phyloP scores from a whole-genome alignment of 2,888 invertebrate genomes.

The Loripinus fragilis region DNA sequence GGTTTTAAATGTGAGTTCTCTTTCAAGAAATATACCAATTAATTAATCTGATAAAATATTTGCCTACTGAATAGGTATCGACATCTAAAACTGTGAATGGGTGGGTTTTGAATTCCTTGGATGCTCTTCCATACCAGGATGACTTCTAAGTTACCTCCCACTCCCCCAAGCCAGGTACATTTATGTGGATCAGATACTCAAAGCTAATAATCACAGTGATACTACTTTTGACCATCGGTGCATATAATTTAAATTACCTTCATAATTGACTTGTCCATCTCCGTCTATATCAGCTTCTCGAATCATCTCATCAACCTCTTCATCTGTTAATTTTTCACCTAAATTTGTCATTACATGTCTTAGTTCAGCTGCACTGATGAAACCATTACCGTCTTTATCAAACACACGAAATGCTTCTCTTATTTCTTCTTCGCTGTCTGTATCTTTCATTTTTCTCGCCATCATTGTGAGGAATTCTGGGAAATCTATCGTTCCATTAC shows the following conservation, averaged over 20 bases:
- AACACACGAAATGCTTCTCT: slow-evolving; percentile 23
- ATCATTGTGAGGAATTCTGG: slow-evolving; percentile 25
- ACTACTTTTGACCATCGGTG: too few relatives aligned
- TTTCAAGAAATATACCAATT: too few relatives aligned
- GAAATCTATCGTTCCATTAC: slow-evolving; percentile 23
- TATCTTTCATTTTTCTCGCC: slow-evolving; percentile 25
- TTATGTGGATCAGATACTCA: too few relatives aligned
- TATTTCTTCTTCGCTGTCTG: slow-evolving; percentile 25
- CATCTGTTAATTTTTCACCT: slow-evolving; percentile 25
- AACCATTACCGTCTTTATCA: slow-evolving; percentile 25
- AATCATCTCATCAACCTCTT: slow-evolving; percentile 25
- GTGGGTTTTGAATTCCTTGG: too few relatives aligned
- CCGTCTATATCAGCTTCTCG: slow-evolving; percentile 23
- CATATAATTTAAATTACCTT: slow-evolving; percentile 2
- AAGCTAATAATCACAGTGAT: background rate
- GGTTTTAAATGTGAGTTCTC: too few relatives aligned
- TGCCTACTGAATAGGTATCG: too few relatives aligned
- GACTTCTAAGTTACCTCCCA: background rate
- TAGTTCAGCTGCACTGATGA: slow-evolving; percentile 22
- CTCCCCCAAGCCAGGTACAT: background rate
- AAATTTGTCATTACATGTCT: slow-evolving; percentile 25
- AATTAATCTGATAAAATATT: too few relatives aligned
- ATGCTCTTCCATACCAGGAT: background rate
- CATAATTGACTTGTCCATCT: slow-evolving; percentile 21
- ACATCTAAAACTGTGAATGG: too few relatives aligned